Evolutionary conservation across 2,888 invertebrate species (phyloP).

Genomic region (Ornithoptera alexandrae): DNA sequence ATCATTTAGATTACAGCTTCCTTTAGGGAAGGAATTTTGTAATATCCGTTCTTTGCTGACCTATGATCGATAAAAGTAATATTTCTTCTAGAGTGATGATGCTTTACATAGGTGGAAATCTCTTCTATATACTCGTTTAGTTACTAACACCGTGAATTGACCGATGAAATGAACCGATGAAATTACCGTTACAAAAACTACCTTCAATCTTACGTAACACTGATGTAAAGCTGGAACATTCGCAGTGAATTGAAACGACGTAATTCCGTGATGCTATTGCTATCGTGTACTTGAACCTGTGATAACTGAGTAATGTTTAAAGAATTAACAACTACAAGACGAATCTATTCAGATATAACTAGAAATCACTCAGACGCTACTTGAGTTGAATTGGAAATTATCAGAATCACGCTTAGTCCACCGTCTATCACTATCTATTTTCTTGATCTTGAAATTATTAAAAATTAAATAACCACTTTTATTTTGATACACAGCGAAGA

Average conservation of each 20-base stretch:
- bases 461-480: neutral
- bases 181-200: neutral
- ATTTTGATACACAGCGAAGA: no score
- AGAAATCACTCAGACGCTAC: slow-evolving; percentile 7
- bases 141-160: no score
- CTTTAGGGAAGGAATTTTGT: no score
- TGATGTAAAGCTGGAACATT: neutral
- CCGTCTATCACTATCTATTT: neutral
- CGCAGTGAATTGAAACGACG: neutral
- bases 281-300: slow-evolving; percentile 2
- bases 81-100: no score
- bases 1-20: no score
- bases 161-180: no score
- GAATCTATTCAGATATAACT: slow-evolving; percentile 18
- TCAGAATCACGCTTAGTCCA: slow-evolving; percentile 5
- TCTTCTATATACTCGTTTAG: neutral
- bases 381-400: slow-evolving; percentile 10
- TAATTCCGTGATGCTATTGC: neutral
- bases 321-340: slow-evolving; percentile 14
- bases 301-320: slow-evolving; percentile 6
- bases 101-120: no score
- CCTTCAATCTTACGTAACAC: neutral
- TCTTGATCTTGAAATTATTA: slow-evolving; percentile 7
- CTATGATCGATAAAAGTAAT: no score
- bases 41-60: no score